phyloP scores from a whole-genome alignment of 2,888 invertebrate species.

The Leucophora obtusa region DNA sequence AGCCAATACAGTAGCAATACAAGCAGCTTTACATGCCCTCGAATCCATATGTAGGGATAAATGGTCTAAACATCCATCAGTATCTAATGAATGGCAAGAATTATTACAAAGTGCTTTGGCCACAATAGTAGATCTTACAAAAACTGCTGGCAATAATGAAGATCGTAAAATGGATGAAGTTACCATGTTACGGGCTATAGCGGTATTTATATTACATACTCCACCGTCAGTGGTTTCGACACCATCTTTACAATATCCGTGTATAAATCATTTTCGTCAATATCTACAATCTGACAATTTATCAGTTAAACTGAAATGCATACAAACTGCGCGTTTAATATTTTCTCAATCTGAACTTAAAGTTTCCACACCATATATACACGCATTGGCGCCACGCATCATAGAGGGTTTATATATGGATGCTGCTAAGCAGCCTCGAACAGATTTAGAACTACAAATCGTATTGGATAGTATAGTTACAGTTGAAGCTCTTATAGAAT shows the following conservation, averaged over 20 bases:
- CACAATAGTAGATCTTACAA: constrained; percentile 93
- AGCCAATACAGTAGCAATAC: constrained; percentile 85
- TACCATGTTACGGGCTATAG: constrained; percentile 92
- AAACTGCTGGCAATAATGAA: constrained; percentile 83
- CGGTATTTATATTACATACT: constrained; percentile 91
- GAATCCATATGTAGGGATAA: constrained; percentile 83
- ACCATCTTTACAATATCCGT: constrained; percentile 92
- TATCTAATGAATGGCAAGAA: constrained; percentile 86
- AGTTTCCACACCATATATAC: constrained; percentile 89
- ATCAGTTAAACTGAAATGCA: constrained; percentile 86
- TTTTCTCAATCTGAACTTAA: constrained; percentile 85
- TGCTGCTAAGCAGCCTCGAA: constrained; percentile 81
- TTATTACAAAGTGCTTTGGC: constrained; percentile 93
- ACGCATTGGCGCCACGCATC: constrained; percentile 87
- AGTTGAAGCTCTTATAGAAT: constrained; percentile 86
- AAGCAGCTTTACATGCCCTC: constrained; percentile 88
- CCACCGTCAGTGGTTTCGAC: constrained; percentile 87
- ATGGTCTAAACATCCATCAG: constrained; percentile 83
- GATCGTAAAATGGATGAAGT: constrained; percentile 90
- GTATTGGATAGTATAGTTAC: constrained; percentile 86
- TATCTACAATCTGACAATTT: constrained; percentile 85
- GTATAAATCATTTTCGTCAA: constrained; percentile 94
- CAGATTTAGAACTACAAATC: constrained; percentile 85
- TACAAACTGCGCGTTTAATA: constrained; percentile 88
- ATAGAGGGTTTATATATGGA: constrained; percentile 87